These are phyloP conservation scores for Drosophila murphyi DNA, from an alignment of 1,140 invertebrate species.

Conservation along the genomic window DNA sequence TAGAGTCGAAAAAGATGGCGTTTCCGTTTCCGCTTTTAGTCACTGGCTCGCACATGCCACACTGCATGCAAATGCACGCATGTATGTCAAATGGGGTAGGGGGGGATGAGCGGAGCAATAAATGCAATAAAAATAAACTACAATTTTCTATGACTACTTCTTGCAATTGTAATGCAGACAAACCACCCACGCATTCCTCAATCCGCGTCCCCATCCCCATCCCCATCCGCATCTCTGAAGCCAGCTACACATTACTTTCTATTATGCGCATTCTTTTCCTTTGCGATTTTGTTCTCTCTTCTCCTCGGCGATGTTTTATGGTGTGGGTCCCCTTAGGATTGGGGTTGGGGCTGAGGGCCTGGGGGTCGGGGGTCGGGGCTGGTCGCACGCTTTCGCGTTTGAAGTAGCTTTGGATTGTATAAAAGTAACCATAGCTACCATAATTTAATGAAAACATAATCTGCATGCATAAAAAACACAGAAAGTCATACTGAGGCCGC, in stretches of 20 bases:
- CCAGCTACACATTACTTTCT: slow-evolving; percentile 55
- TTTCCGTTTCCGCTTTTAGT: slow-evolving; percentile 51
- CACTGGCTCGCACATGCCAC: slow-evolving; percentile 59
- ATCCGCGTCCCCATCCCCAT: not conserved
- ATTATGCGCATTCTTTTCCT: slow-evolving; percentile 70
- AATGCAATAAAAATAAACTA: slow-evolving; percentile 81
- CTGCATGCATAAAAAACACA: slow-evolving; percentile 68
- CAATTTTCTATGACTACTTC: slow-evolving; percentile 62
- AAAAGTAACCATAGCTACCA: slow-evolving; percentile 82
- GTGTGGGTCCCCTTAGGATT: slow-evolving; percentile 27
- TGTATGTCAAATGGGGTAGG: slow-evolving; percentile 12
- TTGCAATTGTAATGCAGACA: slow-evolving; percentile 34
- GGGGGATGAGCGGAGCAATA: slow-evolving; percentile 47
- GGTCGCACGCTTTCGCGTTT: slow-evolving; percentile 66
- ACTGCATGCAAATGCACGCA: slow-evolving; percentile 68
- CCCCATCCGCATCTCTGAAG: not conserved
- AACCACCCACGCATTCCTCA: not conserved
- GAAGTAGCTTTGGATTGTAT: slow-evolving; percentile 82
- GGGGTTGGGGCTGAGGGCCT: not conserved
- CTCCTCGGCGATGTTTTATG: slow-evolving; percentile 21
- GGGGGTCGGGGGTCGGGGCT: slow-evolving; percentile 15
- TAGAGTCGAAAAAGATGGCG: slow-evolving; percentile 59
- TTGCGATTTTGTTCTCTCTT: slow-evolving; percentile 39
- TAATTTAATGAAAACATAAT: slow-evolving; percentile 84
- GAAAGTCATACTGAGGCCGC: slow-evolving; percentile 35